Percentiles rank a stretch among this genome's conserved stretches.
phyloP scores from a whole-genome alignment of 37 sponge, comb jelly and placozoan genomes.

The Axinella damicornis region DNA sequence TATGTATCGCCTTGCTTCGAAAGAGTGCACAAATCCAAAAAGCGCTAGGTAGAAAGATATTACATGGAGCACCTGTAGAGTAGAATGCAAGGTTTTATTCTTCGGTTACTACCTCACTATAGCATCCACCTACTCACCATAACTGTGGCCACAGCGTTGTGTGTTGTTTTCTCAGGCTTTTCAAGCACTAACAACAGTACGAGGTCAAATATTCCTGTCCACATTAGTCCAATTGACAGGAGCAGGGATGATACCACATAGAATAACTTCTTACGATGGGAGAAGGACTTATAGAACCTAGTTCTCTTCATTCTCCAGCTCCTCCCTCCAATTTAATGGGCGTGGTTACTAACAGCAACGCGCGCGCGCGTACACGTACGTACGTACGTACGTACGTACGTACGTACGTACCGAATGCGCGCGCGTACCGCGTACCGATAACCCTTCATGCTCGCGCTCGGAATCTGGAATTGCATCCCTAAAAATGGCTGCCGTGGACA shows the following conservation, averaged over 20 bases:
- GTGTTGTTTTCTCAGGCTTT: conserved; percentile 14
- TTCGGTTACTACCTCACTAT: background rate
- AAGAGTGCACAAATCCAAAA: conserved; percentile 27
- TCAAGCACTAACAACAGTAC: conserved; percentile 12
- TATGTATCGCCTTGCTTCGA: conserved; percentile 14
- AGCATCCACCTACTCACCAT: conserved; percentile 12
- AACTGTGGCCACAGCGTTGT: conserved; percentile 10
- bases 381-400: too few species aligned
- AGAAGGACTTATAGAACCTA: background rate
- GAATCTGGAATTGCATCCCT: too few species aligned
- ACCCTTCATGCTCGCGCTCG: too few species aligned
- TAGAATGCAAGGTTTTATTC: background rate
- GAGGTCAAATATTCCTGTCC: conserved; percentile 1
- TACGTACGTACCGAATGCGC: too few species aligned
- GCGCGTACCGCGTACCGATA: too few species aligned
- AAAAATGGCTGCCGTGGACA: too few species aligned
- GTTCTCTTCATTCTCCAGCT: background rate
- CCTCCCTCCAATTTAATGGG: background rate
- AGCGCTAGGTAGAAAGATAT: conserved; percentile 30
- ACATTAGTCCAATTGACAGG: conserved; percentile 8
- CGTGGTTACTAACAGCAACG: background rate
- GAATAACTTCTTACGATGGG: conserved; percentile 20
- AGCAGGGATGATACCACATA: conserved; percentile 10
- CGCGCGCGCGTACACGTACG: too few species aligned
- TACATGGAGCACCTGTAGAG: conserved; percentile 16